Conservation (phyloP, 2,113 vertebrate species). For the Trichomycterus rosablanca region DNA sequence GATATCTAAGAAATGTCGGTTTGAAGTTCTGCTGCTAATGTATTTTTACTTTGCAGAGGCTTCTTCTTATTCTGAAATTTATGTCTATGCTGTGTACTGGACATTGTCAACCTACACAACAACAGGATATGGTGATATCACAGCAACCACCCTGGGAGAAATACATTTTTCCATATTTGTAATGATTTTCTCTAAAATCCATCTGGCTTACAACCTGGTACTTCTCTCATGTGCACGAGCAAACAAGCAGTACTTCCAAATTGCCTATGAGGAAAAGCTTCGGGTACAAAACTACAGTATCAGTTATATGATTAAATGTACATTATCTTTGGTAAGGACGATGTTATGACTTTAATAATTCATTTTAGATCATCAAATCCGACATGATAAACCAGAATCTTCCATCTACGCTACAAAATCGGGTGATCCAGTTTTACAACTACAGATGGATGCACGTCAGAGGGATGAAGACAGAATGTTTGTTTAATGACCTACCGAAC, state of each 20-base stretch:
- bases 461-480: slow-evolving; percentile 11
- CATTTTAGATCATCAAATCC: slow-evolving; percentile 24
- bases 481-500: slow-evolving; percentile 18
- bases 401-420: slow-evolving; percentile 15
- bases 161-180: slow-evolving; percentile 13
- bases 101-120: slow-evolving; percentile 35
- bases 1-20: background rate
- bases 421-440: slow-evolving; percentile 23
- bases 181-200: slow-evolving; percentile 28
- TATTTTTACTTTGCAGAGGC: slow-evolving; percentile 22
- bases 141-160: slow-evolving; percentile 3
- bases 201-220: slow-evolving; percentile 34
- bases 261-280: slow-evolving; percentile 40
- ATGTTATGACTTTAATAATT: background rate
- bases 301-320: background rate
- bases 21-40: background rate
- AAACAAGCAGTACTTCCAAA: slow-evolving; percentile 27
- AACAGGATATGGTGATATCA: slow-evolving; percentile 38
- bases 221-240: slow-evolving; percentile 27
- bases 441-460: slow-evolving; percentile 27
- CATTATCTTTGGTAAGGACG: background rate
- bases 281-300: slow-evolving; percentile 20
- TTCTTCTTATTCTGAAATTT: slow-evolving; percentile 1
- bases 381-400: slow-evolving; percentile 21
- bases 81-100: slow-evolving; percentile 34